phyloP scores from a whole-genome alignment of 2,113 vertebrate species.

The Crotalus helleri region DNA sequence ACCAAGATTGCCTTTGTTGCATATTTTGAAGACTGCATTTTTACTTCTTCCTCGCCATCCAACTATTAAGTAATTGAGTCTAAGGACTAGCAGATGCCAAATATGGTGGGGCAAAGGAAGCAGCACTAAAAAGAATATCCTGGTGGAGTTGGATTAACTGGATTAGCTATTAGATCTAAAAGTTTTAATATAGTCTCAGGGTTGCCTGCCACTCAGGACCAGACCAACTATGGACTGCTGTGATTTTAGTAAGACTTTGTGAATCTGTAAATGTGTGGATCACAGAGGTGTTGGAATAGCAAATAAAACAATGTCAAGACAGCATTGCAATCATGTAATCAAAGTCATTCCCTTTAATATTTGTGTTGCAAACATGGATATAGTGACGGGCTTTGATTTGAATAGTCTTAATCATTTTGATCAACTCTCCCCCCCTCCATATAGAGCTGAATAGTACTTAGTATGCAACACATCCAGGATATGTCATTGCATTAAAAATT shows the following conservation, averaged over 20 bases:
- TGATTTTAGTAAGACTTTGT: neutral
- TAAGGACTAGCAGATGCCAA: neutral
- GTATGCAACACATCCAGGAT: too few relatives aligned
- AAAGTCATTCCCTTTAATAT: neutral
- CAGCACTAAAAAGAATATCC: neutral
- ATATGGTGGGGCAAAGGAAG: neutral
- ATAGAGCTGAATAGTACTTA: neutral
- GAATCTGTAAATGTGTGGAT: neutral
- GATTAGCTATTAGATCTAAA: neutral
- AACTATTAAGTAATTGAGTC: neutral
- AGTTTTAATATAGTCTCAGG: neutral
- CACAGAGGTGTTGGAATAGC: neutral
- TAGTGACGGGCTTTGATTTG: neutral
- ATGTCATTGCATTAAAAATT: neutral
- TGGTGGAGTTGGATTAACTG: neutral
- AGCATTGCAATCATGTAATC: neutral
- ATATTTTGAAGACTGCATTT: neutral
- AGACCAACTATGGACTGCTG: neutral
- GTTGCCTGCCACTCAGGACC: neutral
- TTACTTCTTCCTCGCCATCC: neutral
- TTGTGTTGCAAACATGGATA: neutral
- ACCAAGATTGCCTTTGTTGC: neutral
- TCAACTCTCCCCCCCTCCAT: neutral
- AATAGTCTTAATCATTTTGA: neutral
- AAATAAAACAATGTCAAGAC: neutral